phyloP scores from a whole-genome alignment of 2,113 vertebrate genomes.

The human (Homo sapiens) region GRCh38 chr15:36991001-36991500 shows the following conservation, averaged over 20 bases:
- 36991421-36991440: slow-evolving; percentile 68
- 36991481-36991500: slow-evolving; percentile 62
- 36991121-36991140: slow-evolving; percentile 65
- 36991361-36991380: slow-evolving; percentile 82
- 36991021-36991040: slow-evolving; percentile 67
- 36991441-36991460: slow-evolving; percentile 55
- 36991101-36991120: slow-evolving; percentile 75
- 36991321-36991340: slow-evolving; percentile 74
- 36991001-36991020: slow-evolving; percentile 57
- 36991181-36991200: slow-evolving; percentile 57
- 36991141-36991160: slow-evolving; percentile 73
- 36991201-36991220: slow-evolving; percentile 14
- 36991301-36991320: slow-evolving; percentile 80
- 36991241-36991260: slow-evolving; percentile 58
- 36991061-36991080: slow-evolving; percentile 75
- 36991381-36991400: slow-evolving; percentile 81
- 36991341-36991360: slow-evolving; percentile 78
- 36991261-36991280: slow-evolving; percentile 76
- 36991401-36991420: slow-evolving; percentile 78
- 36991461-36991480: slow-evolving; percentile 56
- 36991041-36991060: slow-evolving; percentile 75
- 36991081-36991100: slow-evolving; percentile 74
- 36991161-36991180: slow-evolving; percentile 64
- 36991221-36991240: slow-evolving; percentile 70
- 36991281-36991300: slow-evolving; percentile 73